These are phyloP conservation scores for Polyodon spathula DNA, from an alignment of 2,113 vertebrate genomes.

Conservation along the genomic window DNA sequence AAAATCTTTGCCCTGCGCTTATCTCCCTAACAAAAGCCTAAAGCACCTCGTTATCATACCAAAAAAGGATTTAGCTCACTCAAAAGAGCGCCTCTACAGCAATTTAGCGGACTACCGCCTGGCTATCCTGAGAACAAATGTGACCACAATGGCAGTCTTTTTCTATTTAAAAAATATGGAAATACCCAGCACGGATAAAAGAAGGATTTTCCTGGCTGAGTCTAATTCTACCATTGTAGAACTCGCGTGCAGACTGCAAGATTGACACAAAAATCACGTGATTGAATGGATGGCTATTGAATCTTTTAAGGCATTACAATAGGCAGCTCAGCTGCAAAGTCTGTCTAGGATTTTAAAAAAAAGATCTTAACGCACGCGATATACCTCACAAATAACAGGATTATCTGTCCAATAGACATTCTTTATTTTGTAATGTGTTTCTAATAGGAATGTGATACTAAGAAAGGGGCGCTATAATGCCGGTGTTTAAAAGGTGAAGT, in stretches of 20 bases:
- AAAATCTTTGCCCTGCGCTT: constrained; percentile 26
- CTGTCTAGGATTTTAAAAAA: constrained; percentile 34
- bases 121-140: constrained; percentile 65
- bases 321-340: constrained; percentile 30
- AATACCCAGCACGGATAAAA: constrained; percentile 48
- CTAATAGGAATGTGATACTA: constrained; percentile 64
- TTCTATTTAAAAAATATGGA: constrained; percentile 60
- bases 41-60: constrained; percentile 61
- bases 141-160: constrained; percentile 50
- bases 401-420: constrained; percentile 61
- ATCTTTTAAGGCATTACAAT: constrained; percentile 3
- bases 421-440: constrained; percentile 64
- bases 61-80: constrained; percentile 53
- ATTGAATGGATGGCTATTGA: constrained; percentile 33
- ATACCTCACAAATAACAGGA: constrained; percentile 49
- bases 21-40: constrained; percentile 51
- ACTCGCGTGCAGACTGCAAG: constrained; percentile 70
- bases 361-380: constrained; percentile 29
- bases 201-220: constrained; percentile 42
- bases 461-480: neutral
- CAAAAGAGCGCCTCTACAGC: constrained; percentile 50
- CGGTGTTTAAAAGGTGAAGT: no score
- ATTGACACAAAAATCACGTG: constrained; percentile 69
- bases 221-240: constrained; percentile 67
- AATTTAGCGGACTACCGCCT: constrained; percentile 58